Evolutionary conservation across 2,888 invertebrate species (phyloP), one percentile per base, ranked within the genome.

Genomic region (Drosophila meridionalis): DNA sequence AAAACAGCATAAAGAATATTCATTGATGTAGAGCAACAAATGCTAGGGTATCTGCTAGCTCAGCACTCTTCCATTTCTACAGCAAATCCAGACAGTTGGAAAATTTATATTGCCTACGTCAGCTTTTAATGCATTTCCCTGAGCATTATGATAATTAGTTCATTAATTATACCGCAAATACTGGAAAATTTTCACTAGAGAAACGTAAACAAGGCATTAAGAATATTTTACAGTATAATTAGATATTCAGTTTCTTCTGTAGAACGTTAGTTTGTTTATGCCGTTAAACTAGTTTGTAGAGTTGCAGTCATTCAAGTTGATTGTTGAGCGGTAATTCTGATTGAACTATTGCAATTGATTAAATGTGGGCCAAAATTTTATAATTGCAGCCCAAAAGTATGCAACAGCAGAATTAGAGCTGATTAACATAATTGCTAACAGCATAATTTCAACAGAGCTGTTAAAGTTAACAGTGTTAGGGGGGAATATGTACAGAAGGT

Each of bases 61-160:
- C 20, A 20, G 11, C n/a, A 5, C n/a, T 11, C n/a, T 6, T 3
- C 2, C 6, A 40, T 14, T n/a, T 48, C 6, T 8, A 28, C 5
- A 12, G 1, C 5, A 30, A n/a, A 4, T 4, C n/a, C 20, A 43
- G 43, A 26, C 36, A 36, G 36, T 20, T 47, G 3, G 8, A 14
- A n/a, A n/a, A 5, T 28, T 30, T 30, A 36, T 4, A 28, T 34
- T 28, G 7, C 32, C 28, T 20, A 53, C 53, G 53, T 66, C 66
- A 52, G 14, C 14, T 4, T 2, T 14, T 38, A 53, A 52, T 62
- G n/a, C 32, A 40, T 40, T 20, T 14, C 20, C 3, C 26, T 34
- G 12, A 34, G 45, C 26, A 30, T 58, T 69, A 68, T 69, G 58
- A 57, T 68, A 57, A 68, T 69, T 20, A 30, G 11, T 55, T 28